Conservation (phyloP, 2,113 vertebrate genomes). For the Triplophysa tibetana region DNA sequence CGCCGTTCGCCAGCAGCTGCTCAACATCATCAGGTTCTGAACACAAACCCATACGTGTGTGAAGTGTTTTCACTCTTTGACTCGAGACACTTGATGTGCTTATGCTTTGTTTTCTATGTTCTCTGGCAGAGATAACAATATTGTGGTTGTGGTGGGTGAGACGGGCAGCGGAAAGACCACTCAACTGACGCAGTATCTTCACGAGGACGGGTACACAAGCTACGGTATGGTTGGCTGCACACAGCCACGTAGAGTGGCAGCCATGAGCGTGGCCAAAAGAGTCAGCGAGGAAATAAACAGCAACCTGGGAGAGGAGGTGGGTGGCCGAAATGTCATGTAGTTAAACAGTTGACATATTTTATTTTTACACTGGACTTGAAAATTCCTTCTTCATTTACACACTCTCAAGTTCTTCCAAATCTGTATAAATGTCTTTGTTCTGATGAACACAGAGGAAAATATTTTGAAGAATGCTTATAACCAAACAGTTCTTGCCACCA, state of each 20-base stretch:
- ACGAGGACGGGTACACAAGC: constrained; percentile 94
- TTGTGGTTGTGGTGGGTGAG: constrained; percentile 97
- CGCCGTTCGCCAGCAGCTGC: constrained; percentile 92
- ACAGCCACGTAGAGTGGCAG: constrained; percentile 93
- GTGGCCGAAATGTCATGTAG: background rate
- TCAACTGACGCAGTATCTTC: constrained; percentile 96
- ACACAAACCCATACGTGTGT: background rate
- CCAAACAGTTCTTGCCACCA: too few species aligned
- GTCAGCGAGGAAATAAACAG: constrained; percentile 95
- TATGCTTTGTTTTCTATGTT: background rate
- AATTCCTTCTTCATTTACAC: too few species aligned
- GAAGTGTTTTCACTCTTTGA: background rate
- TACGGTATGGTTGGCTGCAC: constrained; percentile 98
- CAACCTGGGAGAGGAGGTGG: constrained; percentile 91
- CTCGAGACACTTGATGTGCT: background rate
- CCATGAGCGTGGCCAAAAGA: constrained; percentile 97
- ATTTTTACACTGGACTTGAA: too few species aligned
- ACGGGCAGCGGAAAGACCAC: constrained; percentile 98
- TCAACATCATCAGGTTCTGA: constrained; percentile 91
- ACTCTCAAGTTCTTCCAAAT: too few species aligned
- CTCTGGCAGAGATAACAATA: constrained; percentile 90
- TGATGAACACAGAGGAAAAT: too few species aligned
- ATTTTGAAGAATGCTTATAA: too few species aligned
- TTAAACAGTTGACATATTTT: too few species aligned
- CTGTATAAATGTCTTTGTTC: too few species aligned